Base-by-base conservation (phyloP, 2,113 vertebrate genomes). In the Myiopsitta monachus region DNA sequence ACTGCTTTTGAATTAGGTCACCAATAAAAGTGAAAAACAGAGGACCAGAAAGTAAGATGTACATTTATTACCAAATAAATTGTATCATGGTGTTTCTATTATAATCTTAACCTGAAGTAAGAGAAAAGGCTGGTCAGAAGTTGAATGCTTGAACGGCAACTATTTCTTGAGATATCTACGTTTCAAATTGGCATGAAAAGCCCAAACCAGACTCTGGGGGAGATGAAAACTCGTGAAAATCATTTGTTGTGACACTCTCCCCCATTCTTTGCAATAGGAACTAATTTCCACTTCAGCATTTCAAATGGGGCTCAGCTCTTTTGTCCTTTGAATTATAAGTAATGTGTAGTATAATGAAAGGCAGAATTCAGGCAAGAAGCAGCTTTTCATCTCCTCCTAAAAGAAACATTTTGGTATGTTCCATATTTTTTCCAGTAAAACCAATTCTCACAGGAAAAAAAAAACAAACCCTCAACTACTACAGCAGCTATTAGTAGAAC, bases 211-310 rank as follows among this genome's bases (percentile, higher is more conserved):
- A 87, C 54, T 91, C 11, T 28, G 26, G 36, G 38, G 74, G 66
- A 93, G 57, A 89, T 16, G 23, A 93, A 88, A 92, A 64, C 38
- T 43, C 36, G 55, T 46, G 66, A 70, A 79, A 95, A 91, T 17
- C 91, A 55, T 85, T 85, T 76, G 70, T 43, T 87, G 68, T 62
- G n/a, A 49, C 5, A 36, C 17, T 14, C 38, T 38, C 26, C 30
- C 9, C 11, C 16, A 26, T 64, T 88, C 36, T 81, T 92, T 41
- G 75, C 80, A 79, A 36, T 84, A 79, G 68, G 67, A 91, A 85
- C 67, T 92, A 41, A 96, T 94, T 95, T 94, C 79, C 54, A 92
- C 67, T 95, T 33, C 16, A 84, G 57, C 38, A 46, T 95, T 95
- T 95, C 81, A 88, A 92, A 88, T 46, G 59, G 49, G 63, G 22